phyloP scores from a whole-genome alignment of 2,113 vertebrate species.

The Tinamus guttatus region DNA sequence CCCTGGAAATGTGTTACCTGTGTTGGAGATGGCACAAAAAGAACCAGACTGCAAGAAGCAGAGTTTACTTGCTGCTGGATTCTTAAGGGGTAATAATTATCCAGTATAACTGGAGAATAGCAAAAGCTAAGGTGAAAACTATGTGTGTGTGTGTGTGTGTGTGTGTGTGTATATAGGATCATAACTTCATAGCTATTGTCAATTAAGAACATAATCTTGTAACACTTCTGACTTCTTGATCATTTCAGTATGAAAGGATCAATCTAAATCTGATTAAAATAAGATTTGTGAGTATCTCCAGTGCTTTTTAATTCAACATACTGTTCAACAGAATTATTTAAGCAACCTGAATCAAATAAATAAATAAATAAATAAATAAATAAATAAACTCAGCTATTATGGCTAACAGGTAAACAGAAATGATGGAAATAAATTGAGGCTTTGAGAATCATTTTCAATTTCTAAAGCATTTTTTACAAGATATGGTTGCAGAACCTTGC shows the following conservation, averaged over 20 bases:
- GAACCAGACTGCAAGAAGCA: neutral
- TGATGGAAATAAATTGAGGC: neutral
- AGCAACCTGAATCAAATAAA: neutral
- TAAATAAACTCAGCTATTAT: neutral
- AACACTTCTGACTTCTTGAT: neutral
- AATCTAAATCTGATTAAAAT: neutral
- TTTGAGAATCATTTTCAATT: neutral
- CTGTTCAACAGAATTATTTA: neutral
- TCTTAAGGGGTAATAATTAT: neutral
- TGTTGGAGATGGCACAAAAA: neutral
- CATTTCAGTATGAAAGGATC: neutral
- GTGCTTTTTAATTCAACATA: neutral
- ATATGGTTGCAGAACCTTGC: fast-evolving
- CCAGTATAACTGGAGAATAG: neutral
- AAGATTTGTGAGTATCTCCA: neutral
- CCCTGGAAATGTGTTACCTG: neutral
- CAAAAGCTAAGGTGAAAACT: neutral
- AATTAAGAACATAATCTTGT: neutral
- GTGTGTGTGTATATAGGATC: neutral
- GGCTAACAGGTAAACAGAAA: neutral
- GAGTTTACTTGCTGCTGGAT: neutral
- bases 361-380: neutral
- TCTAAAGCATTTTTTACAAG: neutral
- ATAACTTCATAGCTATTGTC: neutral
- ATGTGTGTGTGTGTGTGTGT: too few species aligned